A percentile compares a stretch with the other conserved stretches of the same genome.
Conservation (phyloP, 2,113 vertebrate genomes). For the Lophius piscatorius region DNA sequence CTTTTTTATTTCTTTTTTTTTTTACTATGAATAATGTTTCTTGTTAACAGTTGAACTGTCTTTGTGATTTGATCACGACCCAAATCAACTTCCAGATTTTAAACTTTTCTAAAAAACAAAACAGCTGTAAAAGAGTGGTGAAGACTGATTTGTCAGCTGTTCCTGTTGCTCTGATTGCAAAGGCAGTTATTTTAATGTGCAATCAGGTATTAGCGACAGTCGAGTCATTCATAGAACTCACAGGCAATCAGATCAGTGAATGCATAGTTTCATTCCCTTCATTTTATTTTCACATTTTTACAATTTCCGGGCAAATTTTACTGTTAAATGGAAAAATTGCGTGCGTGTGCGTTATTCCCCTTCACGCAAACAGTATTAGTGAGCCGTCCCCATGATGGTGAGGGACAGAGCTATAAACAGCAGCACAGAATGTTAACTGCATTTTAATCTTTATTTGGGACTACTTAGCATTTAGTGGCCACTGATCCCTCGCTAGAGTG, state of each 20-base stretch:
- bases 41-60: slow-evolving; percentile 76
- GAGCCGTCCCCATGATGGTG: slow-evolving; percentile 12
- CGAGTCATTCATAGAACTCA: not conserved
- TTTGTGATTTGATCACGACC: slow-evolving; percentile 7
- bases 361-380: slow-evolving; percentile 36
- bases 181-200: no score
- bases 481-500: slow-evolving; percentile 35
- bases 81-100: no score
- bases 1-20: slow-evolving; percentile 13
- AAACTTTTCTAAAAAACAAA: no score
- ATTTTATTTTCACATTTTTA: slow-evolving; percentile 20
- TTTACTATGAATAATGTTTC: not conserved
- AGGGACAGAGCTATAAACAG: slow-evolving; percentile 11
- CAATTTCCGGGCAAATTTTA: slow-evolving; percentile 14
- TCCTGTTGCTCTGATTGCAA: no score
- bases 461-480: slow-evolving; percentile 65
- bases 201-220: no score
- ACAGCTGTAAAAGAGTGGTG: no score
- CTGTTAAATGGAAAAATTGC: slow-evolving; percentile 31
- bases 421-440: slow-evolving; percentile 18
- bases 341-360: slow-evolving; percentile 13
- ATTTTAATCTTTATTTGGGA: slow-evolving; percentile 45
- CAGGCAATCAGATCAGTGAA: slow-evolving; percentile 13
- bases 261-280: slow-evolving; percentile 31
- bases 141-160: no score